Conservation (phyloP, 2,888 invertebrate species). For the Ormyrus nitidulus region DNA sequence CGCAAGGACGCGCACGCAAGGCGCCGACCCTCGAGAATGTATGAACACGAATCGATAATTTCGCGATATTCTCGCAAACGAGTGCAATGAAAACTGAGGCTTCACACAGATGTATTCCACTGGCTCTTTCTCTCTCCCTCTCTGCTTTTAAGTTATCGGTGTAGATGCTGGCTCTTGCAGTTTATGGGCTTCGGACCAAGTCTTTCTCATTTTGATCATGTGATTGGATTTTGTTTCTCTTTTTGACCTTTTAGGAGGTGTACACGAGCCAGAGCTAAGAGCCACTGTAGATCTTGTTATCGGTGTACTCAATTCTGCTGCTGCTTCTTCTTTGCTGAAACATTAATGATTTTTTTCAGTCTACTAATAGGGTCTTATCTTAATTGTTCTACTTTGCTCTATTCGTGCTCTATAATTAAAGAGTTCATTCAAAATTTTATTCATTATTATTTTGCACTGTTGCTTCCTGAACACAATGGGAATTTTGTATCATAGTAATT, state of each 20-base stretch:
- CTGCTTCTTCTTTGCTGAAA: conserved; percentile 31
- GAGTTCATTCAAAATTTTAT: too few species aligned
- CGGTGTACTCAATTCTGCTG: conserved; percentile 29
- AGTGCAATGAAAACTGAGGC: neutral
- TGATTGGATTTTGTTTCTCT: neutral
- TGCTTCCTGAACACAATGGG: too few species aligned
- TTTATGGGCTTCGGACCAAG: neutral
- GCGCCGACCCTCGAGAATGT: conserved; percentile 19
- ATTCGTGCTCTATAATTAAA: neutral
- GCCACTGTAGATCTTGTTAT: conserved; percentile 39
- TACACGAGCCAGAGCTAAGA: neutral
- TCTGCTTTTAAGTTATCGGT: neutral
- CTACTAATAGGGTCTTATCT: conserved; percentile 24
- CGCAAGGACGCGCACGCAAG: conserved; percentile 41
- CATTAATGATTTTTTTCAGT: conserved; percentile 19
- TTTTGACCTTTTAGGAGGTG: neutral
- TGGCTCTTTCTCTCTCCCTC: neutral
- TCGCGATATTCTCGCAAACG: conserved; percentile 23
- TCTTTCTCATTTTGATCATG: neutral
- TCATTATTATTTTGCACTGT: too few species aligned
- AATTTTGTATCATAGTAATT: too few species aligned
- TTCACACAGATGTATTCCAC: neutral
- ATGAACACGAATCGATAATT: conserved; percentile 37
- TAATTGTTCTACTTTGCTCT: neutral
- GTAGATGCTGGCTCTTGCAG: neutral